These are phyloP conservation scores for Meleagris gallopavo DNA, from an alignment of 2,113 vertebrate genomes.

Conservation along the genomic window DNA sequence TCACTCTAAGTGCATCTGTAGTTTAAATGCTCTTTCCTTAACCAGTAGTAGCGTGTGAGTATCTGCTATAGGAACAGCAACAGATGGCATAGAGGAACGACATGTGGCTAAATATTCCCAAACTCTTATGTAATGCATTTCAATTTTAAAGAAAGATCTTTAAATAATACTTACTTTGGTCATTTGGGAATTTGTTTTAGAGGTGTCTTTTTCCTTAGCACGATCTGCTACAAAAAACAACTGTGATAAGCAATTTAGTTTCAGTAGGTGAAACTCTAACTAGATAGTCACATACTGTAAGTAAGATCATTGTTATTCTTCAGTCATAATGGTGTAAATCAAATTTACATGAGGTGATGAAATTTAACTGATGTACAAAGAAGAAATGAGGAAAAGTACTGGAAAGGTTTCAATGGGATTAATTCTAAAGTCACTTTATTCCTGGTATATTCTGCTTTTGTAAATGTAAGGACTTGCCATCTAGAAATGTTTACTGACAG, in stretches of 20 bases:
- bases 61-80: background rate
- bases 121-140: background rate
- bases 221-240: constrained; percentile 32
- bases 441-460: background rate
- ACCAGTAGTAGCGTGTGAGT: background rate
- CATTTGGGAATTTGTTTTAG: background rate
- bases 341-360: background rate
- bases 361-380: background rate
- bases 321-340: background rate
- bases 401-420: background rate
- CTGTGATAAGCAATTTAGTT: background rate
- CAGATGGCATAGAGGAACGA: background rate
- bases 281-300: background rate
- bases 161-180: constrained; percentile 65
- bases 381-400: background rate
- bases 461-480: background rate
- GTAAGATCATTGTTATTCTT: background rate
- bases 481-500: background rate
- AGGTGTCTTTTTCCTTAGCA: background rate
- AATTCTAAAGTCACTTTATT: background rate
- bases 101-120: background rate
- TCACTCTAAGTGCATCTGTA: background rate
- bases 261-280: background rate
- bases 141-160: background rate
- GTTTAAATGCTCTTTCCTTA: background rate